Evolutionary conservation across 2,888 invertebrate species (phyloP).

Genomic region (Agonopterix subpropinquella): DNA sequence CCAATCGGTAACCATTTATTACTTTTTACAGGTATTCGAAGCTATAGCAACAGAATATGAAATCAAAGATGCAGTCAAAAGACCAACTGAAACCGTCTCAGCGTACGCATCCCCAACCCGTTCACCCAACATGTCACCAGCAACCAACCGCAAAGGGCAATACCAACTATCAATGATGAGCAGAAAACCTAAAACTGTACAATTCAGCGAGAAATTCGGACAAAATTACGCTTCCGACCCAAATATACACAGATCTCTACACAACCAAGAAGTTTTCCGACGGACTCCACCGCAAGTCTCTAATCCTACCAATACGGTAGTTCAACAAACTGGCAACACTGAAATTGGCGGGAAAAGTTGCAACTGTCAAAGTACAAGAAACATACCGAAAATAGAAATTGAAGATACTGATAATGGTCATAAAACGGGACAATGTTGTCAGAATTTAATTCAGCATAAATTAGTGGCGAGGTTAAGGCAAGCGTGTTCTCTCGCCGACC

Average conservation of each 20-base stretch:
- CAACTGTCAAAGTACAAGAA: conserved; percentile 22
- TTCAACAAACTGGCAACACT: conserved; percentile 25
- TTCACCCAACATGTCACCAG: conserved; percentile 49
- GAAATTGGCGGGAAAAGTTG: conserved; percentile 16
- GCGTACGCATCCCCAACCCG: conserved; percentile 46
- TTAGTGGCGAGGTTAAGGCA: conserved; percentile 48
- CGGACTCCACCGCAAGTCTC: conserved; percentile 2
- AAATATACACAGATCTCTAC: conserved; percentile 43
- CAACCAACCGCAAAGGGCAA: conserved; percentile 41
- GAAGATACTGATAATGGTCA: conserved; percentile 18
- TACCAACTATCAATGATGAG: conserved; percentile 60
- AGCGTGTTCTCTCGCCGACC: conserved; percentile 53
- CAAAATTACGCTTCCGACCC: conserved; percentile 53
- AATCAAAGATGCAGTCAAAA: conserved; percentile 42
- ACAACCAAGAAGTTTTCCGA: conserved; percentile 13
- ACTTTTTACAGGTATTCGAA: conserved; percentile 53
- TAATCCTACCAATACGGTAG: conserved; percentile 24
- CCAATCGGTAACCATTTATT: background rate
- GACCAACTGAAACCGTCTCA: conserved; percentile 34
- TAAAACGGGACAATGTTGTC: conserved; percentile 17
- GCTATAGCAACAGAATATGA: conserved; percentile 65
- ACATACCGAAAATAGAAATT: conserved; percentile 31
- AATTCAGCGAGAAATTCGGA: conserved; percentile 41
- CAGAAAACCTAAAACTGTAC: conserved; percentile 38
- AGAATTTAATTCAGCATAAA: conserved; percentile 42